These are phyloP conservation scores for Chloroclysta siterata DNA, from an alignment of 2,888 invertebrate species.

Conservation along the genomic window DNA sequence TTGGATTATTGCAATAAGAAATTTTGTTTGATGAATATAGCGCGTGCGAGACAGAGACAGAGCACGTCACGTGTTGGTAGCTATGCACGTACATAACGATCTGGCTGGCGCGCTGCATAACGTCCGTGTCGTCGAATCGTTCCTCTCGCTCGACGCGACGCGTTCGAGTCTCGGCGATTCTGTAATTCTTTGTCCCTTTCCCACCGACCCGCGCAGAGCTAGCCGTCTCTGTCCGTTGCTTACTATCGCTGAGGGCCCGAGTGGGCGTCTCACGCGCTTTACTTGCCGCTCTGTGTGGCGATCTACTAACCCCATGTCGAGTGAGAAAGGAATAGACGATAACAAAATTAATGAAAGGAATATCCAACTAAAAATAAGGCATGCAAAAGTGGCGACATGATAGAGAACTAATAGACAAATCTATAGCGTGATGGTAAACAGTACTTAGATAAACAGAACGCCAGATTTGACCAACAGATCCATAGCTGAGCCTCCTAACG, in stretches of 20 bases:
- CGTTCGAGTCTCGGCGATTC: slow-evolving; percentile 77
- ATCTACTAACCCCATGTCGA: slow-evolving; percentile 50
- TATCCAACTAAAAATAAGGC: slow-evolving; percentile 43
- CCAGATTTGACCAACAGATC: slow-evolving; percentile 9
- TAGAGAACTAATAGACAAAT: slow-evolving; percentile 34
- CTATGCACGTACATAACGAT: slow-evolving; percentile 91
- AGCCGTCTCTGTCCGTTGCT: slow-evolving; percentile 52
- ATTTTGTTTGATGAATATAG: slow-evolving; percentile 69
- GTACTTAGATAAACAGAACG: slow-evolving; percentile 22
- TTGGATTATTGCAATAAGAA: slow-evolving; percentile 5
- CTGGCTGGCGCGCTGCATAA: slow-evolving; percentile 93
- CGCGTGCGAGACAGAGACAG: slow-evolving; percentile 58
- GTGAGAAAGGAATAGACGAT: slow-evolving; percentile 54
- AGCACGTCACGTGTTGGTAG: slow-evolving; percentile 45
- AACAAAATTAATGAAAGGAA: slow-evolving; percentile 57
- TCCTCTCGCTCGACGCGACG: slow-evolving; percentile 82
- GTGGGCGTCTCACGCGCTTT: slow-evolving; percentile 57
- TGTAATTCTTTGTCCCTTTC: slow-evolving; percentile 74
- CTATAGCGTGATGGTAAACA: slow-evolving; percentile 24
- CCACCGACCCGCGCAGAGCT: slow-evolving; percentile 59
- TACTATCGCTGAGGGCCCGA: slow-evolving; percentile 54
- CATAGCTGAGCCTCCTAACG: slow-evolving; percentile 7
- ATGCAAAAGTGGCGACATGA: slow-evolving; percentile 35
- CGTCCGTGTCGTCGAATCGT: slow-evolving; percentile 90
- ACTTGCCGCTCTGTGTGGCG: slow-evolving; percentile 65